Evolutionary conservation across 23 tunicate genomes (phyloP).

Genomic region (Halocynthia roretzi): DNA sequence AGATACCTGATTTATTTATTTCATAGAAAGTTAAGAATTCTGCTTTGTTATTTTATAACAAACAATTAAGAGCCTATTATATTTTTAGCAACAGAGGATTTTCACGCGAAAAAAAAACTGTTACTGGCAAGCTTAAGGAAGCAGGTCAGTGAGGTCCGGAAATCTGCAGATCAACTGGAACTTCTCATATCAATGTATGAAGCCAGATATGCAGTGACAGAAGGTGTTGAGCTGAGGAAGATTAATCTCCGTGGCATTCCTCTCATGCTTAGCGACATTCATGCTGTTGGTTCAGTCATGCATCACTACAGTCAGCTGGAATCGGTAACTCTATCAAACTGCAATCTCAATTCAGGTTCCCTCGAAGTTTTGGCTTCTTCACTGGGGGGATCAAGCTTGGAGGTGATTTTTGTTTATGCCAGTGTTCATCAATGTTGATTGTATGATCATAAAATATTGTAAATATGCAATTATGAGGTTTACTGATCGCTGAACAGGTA

Average conservation of each 20-base stretch:
- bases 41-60: no score
- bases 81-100: not conserved
- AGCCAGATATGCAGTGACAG: conserved; percentile 2
- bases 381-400: not conserved
- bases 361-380: not conserved
- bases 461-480: no score
- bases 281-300: not conserved
- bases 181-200: not conserved
- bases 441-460: no score
- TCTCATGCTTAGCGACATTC: not conserved
- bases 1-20: no score
- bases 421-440: no score
- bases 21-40: no score
- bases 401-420: no score
- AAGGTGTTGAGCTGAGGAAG: not conserved
- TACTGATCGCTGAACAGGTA: no score
- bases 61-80: not conserved
- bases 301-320: not conserved
- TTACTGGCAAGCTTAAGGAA: not conserved
- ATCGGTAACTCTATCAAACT: not conserved
- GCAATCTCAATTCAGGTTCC: conserved; percentile 5
- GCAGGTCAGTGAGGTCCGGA: not conserved
- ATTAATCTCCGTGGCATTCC: not conserved
- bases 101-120: not conserved
- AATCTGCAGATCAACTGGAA: not conserved